Base-by-base conservation (phyloP, 37 sponge, comb jelly and placozoan genomes). In the Mnemiopsis leidyi region DNA sequence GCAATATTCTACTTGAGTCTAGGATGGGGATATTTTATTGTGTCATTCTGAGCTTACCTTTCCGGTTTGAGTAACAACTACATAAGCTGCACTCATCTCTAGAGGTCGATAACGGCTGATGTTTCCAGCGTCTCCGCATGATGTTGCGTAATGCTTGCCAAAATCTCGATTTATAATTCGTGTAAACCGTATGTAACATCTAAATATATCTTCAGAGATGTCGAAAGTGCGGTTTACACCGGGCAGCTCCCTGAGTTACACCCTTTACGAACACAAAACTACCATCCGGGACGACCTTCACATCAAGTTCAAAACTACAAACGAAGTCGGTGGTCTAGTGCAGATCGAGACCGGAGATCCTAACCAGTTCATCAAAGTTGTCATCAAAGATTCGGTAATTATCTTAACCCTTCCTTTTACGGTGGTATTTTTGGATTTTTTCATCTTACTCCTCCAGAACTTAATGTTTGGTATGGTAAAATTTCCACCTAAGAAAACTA, bases 311-410 rank as follows among this genome's bases (percentile, higher is more conserved):
- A 85, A 85, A 26, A 85, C 90, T 1, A 26, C 32, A 0, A 39
- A 40, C 61, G 13, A 40, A 39, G 32, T 29, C 38, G 82, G 82
- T 3, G 82, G 82, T 2, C 82, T 82, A 37, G 36, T 23, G 2
- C 82, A 82, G 38, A 33, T 85, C 25, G 38, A 85, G 23, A 85
- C 90, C 29, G 61, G 61, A n/a, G 90, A 85, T 29, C 90, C 90
- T 3, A 85, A 85, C 90, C 32, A 85, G 90, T 85, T 85, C 26
- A 85, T 85, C 90, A 85, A 85, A 26, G 24, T 85, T 3, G 38
- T 33, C 36, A 85, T 85, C 40, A 85, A 85, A 40, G 61, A 85
- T 33, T 16, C 40, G 26, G 90, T 85, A 18, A 85, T 40, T 40
- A n/a, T n/a, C n/a, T n/a, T n/a, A n/a, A n/a, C n/a, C n/a, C n/a